Conservation (phyloP, 2,113 vertebrate species). For the Burhinus bistriatus region DNA sequence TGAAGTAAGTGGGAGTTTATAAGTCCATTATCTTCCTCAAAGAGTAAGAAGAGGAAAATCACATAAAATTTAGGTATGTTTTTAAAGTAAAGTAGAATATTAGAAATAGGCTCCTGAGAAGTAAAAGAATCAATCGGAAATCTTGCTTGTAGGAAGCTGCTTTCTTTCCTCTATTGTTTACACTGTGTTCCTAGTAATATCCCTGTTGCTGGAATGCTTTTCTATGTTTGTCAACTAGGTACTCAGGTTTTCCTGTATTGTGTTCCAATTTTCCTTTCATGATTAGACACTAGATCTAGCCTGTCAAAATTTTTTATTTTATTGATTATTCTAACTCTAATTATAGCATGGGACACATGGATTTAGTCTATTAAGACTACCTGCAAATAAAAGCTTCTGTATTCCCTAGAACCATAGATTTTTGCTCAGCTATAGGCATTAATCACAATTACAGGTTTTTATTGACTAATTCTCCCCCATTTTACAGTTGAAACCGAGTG, state of each 20-base stretch:
- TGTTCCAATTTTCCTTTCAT: not conserved
- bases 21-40: not conserved
- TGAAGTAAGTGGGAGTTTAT: not conserved
- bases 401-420: not conserved
- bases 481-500: not conserved
- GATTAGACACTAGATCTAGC: not conserved
- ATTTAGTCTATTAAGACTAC: constrained; percentile 19
- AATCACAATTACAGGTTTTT: constrained; percentile 2
- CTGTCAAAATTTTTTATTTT: not conserved
- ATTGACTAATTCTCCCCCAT: not conserved
- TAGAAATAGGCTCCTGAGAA: not conserved
- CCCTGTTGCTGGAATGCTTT: not conserved
- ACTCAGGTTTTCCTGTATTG: not conserved
- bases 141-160: not conserved
- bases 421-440: not conserved
- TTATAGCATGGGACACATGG: not conserved
- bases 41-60: not conserved
- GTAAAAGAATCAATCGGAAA: not conserved
- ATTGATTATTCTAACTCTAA: constrained; percentile 14
- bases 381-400: not conserved
- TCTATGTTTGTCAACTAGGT: not conserved
- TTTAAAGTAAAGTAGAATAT: not conserved
- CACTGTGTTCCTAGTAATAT: not conserved
- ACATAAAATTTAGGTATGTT: not conserved
- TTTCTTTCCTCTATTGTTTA: not conserved